Base-by-base conservation (phyloP, 53 echinoderm and acorn worm genomes). In the Holothuria leucospilota region DNA sequence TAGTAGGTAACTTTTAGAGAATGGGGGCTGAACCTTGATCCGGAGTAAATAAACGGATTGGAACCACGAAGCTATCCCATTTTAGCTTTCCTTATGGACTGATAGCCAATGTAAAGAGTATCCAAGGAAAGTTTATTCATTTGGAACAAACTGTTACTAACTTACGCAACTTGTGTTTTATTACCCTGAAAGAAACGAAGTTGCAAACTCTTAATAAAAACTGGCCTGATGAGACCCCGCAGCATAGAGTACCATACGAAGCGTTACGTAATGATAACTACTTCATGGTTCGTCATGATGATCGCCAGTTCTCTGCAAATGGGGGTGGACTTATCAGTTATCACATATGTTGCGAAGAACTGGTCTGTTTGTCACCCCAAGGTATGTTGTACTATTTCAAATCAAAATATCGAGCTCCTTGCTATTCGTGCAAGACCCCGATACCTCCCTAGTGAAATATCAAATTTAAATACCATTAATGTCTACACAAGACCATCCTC, bases 41-140 rank as follows among this genome's bases (percentile, higher is more conserved):
- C 16, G 38, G 66, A 6, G 29, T 66, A 66, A 6, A 66, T 2
- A 29, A n/a, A 27, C 66, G 66, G 24, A 66, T 66, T 20, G 14
- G 66, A 66, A 12, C 5, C 66, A 66, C 66, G 1, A 13, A 66
- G 29, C 29, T 29, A 9, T 38, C 6, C 26, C 9, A 39, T 30
- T 71, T 71, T 18, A 71, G 72, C 41, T 79, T 49, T 26, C 79
- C 79, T 3, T 59, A 79, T 59, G 61, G 79, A 79, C 51, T 60
- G 24, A n/a, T 59, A 12, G 59, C 79, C 20, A 79, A 79, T 59
- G 79, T 79, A 4, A 78, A 78, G 14, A 78, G 78, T 78, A 26
- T 52, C 0, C 58, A 78, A 59, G 78, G 58, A 59, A 78, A 78
- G 11, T 59, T 59, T 28, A 14, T 29, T 13, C 59, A 78, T 24